These are phyloP conservation scores for Nephrotoma appendiculata DNA, from an alignment of 2,888 invertebrate genomes.

Conservation along the genomic window DNA sequence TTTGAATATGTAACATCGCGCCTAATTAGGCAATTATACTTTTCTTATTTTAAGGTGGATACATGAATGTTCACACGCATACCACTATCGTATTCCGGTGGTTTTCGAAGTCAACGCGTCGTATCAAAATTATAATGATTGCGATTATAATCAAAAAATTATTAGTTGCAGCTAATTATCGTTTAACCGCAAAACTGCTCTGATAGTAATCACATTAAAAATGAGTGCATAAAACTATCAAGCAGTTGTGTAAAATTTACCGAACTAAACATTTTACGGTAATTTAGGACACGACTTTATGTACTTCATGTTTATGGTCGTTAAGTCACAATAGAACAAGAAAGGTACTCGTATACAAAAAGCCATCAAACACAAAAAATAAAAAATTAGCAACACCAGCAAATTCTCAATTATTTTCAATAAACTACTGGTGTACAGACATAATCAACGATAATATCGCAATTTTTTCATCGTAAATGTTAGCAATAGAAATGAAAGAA, in stretches of 20 bases:
- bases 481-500: background rate
- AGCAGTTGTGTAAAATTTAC: too few species aligned
- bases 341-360: background rate
- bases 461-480: background rate
- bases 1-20: background rate
- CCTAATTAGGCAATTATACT: background rate
- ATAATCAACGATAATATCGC: background rate
- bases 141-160: background rate
- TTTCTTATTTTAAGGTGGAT: background rate
- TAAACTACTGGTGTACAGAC: background rate
- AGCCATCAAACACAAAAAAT: background rate
- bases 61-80: background rate
- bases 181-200: background rate
- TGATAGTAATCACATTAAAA: background rate
- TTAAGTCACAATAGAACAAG: too few species aligned
- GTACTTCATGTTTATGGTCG: too few species aligned
- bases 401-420: background rate
- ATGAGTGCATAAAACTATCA: too few species aligned
- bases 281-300: too few species aligned
- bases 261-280: too few species aligned
- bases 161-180: background rate
- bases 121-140: background rate
- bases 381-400: background rate
- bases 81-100: background rate
- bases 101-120: background rate